Evolutionary conservation across 2,113 vertebrate genomes (phyloP).

Genomic region (Proterorhinus semilunaris): DNA sequence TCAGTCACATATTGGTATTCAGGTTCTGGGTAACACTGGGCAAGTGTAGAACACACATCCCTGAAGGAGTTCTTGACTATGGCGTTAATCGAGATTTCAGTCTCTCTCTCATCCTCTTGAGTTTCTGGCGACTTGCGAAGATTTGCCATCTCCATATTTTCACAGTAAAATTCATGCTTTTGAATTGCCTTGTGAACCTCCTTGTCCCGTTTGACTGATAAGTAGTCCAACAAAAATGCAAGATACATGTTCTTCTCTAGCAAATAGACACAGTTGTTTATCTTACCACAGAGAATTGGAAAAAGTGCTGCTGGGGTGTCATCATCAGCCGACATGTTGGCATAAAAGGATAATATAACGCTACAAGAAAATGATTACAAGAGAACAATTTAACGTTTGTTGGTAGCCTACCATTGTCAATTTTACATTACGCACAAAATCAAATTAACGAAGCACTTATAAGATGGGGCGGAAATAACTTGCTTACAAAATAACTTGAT

Average conservation of each 20-base stretch:
- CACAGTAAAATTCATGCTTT: conserved; percentile 59
- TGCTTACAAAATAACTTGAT: too few species aligned
- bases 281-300: conserved; percentile 53
- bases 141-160: conserved; percentile 30
- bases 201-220: conserved; percentile 34
- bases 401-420: too few species aligned
- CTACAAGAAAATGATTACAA: neutral
- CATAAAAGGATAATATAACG: neutral
- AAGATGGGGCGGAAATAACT: too few species aligned
- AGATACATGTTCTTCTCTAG: conserved; percentile 68
- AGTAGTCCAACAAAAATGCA: conserved; percentile 13
- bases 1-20: conserved; percentile 30
- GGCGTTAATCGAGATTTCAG: conserved; percentile 12
- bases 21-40: conserved; percentile 52
- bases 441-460: too few species aligned
- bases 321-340: neutral
- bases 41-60: conserved; percentile 69
- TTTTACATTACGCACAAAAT: too few species aligned
- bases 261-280: conserved; percentile 77
- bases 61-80: conserved; percentile 71
- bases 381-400: too few species aligned
- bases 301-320: neutral
- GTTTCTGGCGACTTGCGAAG: neutral
- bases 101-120: conserved; percentile 7
- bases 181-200: conserved; percentile 46